These are phyloP conservation scores for Drosophila conformis DNA, from an alignment of 2,888 invertebrate genomes.

Conservation along the genomic window DNA sequence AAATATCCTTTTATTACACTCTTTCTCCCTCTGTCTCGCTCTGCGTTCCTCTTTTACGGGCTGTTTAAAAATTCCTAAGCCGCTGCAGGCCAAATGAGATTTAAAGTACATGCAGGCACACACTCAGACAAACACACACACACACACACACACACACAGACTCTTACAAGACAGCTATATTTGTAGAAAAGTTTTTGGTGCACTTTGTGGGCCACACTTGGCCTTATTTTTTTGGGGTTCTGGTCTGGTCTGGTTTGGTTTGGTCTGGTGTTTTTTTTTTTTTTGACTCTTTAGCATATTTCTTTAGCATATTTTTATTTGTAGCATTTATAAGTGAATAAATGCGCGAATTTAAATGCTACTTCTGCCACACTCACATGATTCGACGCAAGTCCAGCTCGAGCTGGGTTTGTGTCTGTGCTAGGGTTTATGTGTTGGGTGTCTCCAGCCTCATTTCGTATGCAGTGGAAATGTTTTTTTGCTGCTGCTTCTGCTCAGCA, in stretches of 20 bases:
- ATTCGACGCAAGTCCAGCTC: conserved; percentile 37
- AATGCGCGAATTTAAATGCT: conserved; percentile 80
- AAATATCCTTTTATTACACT: conserved; percentile 39
- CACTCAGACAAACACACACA: conserved; percentile 16
- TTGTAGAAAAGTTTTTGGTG: conserved; percentile 60
- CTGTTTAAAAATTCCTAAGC: conserved; percentile 58
- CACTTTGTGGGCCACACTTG: conserved; percentile 69
- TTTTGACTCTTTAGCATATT: conserved; percentile 73
- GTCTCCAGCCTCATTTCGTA: conserved; percentile 70
- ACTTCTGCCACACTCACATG: conserved; percentile 63
- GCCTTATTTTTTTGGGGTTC: conserved; percentile 55
- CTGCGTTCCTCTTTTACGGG: conserved; percentile 12
- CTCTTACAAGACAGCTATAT: conserved; percentile 28
- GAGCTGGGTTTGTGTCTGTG: conserved; percentile 7
- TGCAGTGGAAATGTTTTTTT: conserved; percentile 73
- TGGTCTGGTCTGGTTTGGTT: conserved; percentile 44
- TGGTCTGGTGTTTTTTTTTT: conserved; percentile 26
- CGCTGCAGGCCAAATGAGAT: conserved; percentile 79
- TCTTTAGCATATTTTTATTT: conserved; percentile 75
- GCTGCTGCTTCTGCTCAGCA: conserved; percentile 63
- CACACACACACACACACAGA: conserved; percentile 7
- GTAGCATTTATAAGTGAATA: conserved; percentile 80
- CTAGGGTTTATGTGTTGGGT: conserved; percentile 43
- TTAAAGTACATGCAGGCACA: conserved; percentile 63
- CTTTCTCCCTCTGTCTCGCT: conserved; percentile 14